Evolutionary conservation across 1,140 invertebrate genomes (phyloP).

Genomic region (Papilio polyxenes): DNA sequence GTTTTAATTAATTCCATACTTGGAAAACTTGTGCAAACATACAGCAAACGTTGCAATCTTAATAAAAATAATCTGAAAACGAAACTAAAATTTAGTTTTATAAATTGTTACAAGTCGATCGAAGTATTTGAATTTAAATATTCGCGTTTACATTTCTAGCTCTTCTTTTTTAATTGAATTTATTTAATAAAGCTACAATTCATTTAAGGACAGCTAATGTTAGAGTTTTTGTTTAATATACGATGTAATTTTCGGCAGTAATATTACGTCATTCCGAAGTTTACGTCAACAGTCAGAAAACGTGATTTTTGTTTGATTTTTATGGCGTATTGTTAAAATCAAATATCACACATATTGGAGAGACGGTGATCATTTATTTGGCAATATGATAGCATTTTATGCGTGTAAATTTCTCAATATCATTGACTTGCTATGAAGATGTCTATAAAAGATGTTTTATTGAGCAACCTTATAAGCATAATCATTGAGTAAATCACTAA

Average conservation of each 20-base stretch:
- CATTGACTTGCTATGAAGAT: slow-evolving; percentile 4
- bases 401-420: slow-evolving; percentile 28
- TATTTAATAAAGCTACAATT: neutral
- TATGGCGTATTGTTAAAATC: slow-evolving; percentile 15
- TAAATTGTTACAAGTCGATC: too few relatives aligned
- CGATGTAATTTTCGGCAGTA: neutral
- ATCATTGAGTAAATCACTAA: neutral
- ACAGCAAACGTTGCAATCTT: too few relatives aligned
- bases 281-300: neutral
- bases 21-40: neutral
- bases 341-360: slow-evolving; percentile 1
- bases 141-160: too few relatives aligned
- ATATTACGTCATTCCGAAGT: too few relatives aligned
- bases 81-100: neutral
- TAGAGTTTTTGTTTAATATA: neutral
- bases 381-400: slow-evolving; percentile 22
- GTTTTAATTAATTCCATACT: neutral
- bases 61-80: neutral
- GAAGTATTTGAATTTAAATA: too few relatives aligned
- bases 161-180: neutral
- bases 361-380: slow-evolving; percentile 20
- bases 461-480: slow-evolving; percentile 19
- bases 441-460: slow-evolving; percentile 32
- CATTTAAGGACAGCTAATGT: neutral
- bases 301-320: slow-evolving; percentile 17